Conservation (phyloP, 2,888 invertebrate species). For the Polylopha cassiicola region DNA sequence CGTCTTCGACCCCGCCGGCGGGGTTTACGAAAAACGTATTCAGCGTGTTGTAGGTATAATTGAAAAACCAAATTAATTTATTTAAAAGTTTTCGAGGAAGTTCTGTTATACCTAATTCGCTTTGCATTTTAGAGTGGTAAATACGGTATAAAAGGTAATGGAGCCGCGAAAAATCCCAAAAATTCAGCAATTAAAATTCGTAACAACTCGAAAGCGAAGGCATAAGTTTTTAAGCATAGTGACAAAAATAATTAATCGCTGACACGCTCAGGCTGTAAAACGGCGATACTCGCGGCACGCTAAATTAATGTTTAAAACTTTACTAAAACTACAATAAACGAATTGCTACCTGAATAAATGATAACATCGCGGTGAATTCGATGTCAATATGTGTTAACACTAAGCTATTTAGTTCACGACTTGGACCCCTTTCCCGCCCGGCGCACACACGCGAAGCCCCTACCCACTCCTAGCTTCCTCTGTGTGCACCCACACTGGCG, state of each 20-base stretch:
- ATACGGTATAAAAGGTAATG: constrained; percentile 33
- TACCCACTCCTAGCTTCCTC: constrained; percentile 36
- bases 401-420: constrained; percentile 78
- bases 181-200: constrained; percentile 64
- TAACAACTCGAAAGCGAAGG: constrained; percentile 64
- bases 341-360: constrained; percentile 74
- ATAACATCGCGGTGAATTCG: constrained; percentile 76
- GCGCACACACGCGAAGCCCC: constrained; percentile 40
- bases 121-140: constrained; percentile 24
- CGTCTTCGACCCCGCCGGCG: too few species aligned
- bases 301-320: constrained; percentile 42
- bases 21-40: too few species aligned
- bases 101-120: constrained; percentile 14
- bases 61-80: too few species aligned
- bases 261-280: constrained; percentile 49
- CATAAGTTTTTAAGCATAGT: constrained; percentile 67
- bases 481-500: constrained; percentile 49
- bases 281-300: constrained; percentile 37
- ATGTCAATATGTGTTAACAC: constrained; percentile 78
- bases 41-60: too few species aligned
- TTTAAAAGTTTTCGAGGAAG: constrained; percentile 14
- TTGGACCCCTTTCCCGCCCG: constrained; percentile 56
- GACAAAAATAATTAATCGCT: constrained; percentile 62
- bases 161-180: constrained; percentile 40
- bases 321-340: constrained; percentile 64